Base-by-base conservation (phyloP, 2,888 invertebrate genomes). In the Arenicola marina region DNA sequence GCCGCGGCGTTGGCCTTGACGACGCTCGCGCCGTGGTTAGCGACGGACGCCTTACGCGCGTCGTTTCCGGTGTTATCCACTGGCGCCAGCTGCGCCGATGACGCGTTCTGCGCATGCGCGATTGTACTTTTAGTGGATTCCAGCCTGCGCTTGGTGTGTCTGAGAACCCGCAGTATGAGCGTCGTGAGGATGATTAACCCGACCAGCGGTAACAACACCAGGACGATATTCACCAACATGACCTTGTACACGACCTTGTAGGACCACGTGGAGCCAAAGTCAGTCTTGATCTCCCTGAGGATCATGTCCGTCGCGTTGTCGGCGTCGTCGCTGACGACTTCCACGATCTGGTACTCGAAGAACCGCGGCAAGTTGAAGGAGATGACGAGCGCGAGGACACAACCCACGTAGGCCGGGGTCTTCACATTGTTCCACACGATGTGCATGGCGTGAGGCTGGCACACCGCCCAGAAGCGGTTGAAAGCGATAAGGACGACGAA, bases 381-480 rank as follows among this genome's bases (percentile, higher is more conserved):
- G 18, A 66, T 26, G 7, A 70, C 67, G 15, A 64, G 33, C 11
- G 44, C 24, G n/a, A 69, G 51, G 18, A 69, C 72, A 15, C 53
- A 26, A 11, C 55, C 55, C 31, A 72, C 55, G 56, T 69, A 71
- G 34, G 61, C 45, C 56, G 55, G 51, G 1, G 72, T 72, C 26
- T 68, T 33, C 29, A 38, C 45, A 29, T 63, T 61, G 32, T 63
- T 59, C 72, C 72, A 72, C 26, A 65, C 66, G 2, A 45, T 51
- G 3, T 33, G 56, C 51, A 66, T 61, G 51, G 54, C 45, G 51
- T 67, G 67, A 0, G 71, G 69, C 7, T 61, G 62, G 51, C 72
- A 72, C n/a, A 72, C 72, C 21, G 72, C 72, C 65, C 65, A 72
- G 61, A 68, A 72, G 2, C 71, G 64, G 58, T 72, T 72, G 38